Base-by-base conservation (phyloP, 2,113 vertebrate genomes). In the Bettongia penicillata region DNA sequence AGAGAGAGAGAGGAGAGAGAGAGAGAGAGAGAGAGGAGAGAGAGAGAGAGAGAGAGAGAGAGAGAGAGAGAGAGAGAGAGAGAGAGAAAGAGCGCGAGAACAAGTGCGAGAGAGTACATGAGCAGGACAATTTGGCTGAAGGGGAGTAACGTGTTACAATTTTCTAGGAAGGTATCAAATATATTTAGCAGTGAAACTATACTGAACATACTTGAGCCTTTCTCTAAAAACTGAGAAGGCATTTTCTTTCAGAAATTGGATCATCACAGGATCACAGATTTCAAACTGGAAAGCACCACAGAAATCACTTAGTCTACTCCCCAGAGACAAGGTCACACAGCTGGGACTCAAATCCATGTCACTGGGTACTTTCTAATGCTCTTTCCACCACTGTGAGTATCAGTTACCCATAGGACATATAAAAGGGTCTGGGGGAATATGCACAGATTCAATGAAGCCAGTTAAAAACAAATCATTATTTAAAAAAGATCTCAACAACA, bases 241-340 rank as follows among this genome's bases (percentile, higher is more conserved):
- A 14, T 94, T 68, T 53, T 94, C 91, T 37, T 91, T 90, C 68
- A 53, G 49, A 68, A 97, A 91, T 93, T 91, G 22, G 31, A 90
- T 43, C 22, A 55, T 53, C 26, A 95, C 7, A 55, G 24, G 53
- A 55, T 55, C 24, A 77, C 1, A 77, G 61, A 84, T 84, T 84
- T 84, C 43, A 22, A 84, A 43, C 16, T 84, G 6, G 37, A 77
- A n/a, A 5, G 68, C 5, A 43, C 6, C 68, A 43, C 0, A n/a
- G 3, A n/a, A 77, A 9, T 68, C 31, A 68, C 4, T 37, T 37
- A 68, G 31, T 68, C 12, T n/a, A 68, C 5, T n/a, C 37, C 37
- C 37, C 68, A 84, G 68, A 43, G 68, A 84, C 19, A 84, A 43
- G 16, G 19, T 43, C 68, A 84, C n/a, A 84, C 16, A 84, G n/a